Evolutionary conservation across 2,113 vertebrate genomes (phyloP).

Genomic region (Xiphias gladius): DNA sequence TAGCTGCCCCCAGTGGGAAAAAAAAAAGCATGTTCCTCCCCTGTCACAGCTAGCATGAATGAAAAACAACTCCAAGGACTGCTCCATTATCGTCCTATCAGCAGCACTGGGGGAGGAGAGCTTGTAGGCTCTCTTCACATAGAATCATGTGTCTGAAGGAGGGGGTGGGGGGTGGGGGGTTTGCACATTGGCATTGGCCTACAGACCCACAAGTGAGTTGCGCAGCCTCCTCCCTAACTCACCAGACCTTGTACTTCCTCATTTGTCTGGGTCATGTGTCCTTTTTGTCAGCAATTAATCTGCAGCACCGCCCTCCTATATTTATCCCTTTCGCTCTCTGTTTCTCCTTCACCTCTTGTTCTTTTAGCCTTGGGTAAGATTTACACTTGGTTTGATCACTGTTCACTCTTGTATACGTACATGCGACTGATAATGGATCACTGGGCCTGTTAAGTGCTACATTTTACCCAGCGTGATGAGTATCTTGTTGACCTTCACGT

Average conservation of each 20-base stretch:
- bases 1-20: conserved; percentile 63
- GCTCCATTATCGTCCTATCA: conserved; percentile 80
- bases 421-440: conserved; percentile 66
- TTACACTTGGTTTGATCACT: conserved; percentile 71
- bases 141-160: conserved; percentile 71
- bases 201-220: conserved; percentile 66
- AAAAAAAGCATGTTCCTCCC: conserved; percentile 66
- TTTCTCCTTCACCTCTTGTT: conserved; percentile 80
- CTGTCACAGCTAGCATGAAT: conserved; percentile 79
- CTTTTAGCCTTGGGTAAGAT: conserved; percentile 73
- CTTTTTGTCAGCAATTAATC: conserved; percentile 85
- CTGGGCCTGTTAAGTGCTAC: conserved; percentile 61
- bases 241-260: conserved; percentile 79
- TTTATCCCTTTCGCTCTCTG: conserved; percentile 72
- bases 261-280: conserved; percentile 81
- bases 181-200: conserved; percentile 62
- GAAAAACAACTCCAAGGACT: conserved; percentile 79
- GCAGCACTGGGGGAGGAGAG: conserved; percentile 74
- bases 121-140: conserved; percentile 61
- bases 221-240: conserved; percentile 68
- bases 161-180: not conserved
- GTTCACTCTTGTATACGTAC: conserved; percentile 63
- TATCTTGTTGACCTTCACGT: conserved; percentile 79
- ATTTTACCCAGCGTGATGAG: conserved; percentile 64
- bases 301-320: conserved; percentile 72